A percentile compares a stretch with the other conserved stretches of the same genome.
phyloP scores from a whole-genome alignment of 2,797 vertebrate species.

The Mastacembelus armatus region DNA sequence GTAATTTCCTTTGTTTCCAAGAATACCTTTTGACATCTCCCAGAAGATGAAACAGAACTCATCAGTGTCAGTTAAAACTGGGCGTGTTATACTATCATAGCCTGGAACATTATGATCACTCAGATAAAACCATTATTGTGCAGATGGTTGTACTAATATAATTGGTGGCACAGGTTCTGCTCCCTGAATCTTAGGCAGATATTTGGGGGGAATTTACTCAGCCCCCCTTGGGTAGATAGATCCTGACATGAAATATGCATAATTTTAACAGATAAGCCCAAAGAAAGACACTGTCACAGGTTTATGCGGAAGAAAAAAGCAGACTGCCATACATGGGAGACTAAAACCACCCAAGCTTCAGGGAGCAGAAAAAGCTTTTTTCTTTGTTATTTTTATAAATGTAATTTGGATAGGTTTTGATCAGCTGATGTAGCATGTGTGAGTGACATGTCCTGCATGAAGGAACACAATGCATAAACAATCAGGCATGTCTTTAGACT shows the following conservation, averaged over 20 bases:
- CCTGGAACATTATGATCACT: constrained; percentile 22
- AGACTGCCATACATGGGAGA: not conserved
- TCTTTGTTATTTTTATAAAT: too few relatives aligned
- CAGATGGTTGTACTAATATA: constrained; percentile 37
- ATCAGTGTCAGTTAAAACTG: constrained; percentile 20
- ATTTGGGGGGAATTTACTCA: constrained; percentile 28
- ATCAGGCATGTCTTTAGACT: constrained; percentile 20
- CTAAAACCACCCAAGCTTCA: not conserved
- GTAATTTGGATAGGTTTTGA: constrained; percentile 29
- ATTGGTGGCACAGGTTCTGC: constrained; percentile 17
- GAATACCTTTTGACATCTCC: not conserved
- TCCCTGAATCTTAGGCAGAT: constrained; percentile 6
- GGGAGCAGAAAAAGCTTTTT: constrained; percentile 2
- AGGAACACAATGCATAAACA: constrained; percentile 15
- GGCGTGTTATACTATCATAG: constrained; percentile 20
- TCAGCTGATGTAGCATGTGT: not conserved
- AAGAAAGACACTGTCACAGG: not conserved
- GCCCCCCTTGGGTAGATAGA: not conserved
- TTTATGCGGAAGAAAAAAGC: not conserved
- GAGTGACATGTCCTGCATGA: constrained; percentile 5
- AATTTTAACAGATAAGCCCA: constrained; percentile 13
- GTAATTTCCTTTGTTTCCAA: constrained; percentile 2
- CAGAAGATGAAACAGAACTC: constrained; percentile 10
- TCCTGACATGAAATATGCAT: constrained; percentile 28
- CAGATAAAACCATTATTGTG: constrained; percentile 23